Base-by-base conservation (phyloP, 2,797 vertebrate species). In the Phaenicophaeus curvirostris region DNA sequence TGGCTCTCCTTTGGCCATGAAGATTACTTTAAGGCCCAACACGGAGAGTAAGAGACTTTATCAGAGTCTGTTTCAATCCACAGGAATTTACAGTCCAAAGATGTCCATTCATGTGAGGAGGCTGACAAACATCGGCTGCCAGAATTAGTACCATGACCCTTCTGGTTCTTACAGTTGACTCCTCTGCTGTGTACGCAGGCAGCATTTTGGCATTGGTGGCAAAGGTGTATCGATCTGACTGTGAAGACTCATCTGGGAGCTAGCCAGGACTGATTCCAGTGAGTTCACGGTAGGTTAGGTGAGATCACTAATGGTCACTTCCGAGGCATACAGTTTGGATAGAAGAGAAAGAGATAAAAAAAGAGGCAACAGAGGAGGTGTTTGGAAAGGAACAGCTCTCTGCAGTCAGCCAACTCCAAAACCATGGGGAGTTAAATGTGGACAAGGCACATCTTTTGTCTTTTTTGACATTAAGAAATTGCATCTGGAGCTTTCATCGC, bases 401-500 rank as follows among this genome's bases (percentile, higher is more conserved):
- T 93, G 71, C 67, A 79, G 37, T 68, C 67, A 87, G 63, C 86
- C 88, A 76, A 5, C 48, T 93, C 63, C 44, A 76, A 76, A 87
- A 76, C 79, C 39, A 58, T 3, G 1, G 93, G 86, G 74, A 89
- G 41, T 90, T 94, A 91, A 93, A 87, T 75, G 62, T 37, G 83
- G 46, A 59, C 31, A 78, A 41, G 55, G n/a, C 42, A 48, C 59
- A n/a, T 78, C 21, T 94, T 94, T 86, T 77, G 42, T 92, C 54
- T 84, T 75, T 39, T 78, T 82, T 86, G 73, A 90, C 13, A 1
- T 76, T 39, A 81, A 87, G 69, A 82, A 95, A 93, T 86, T 89
- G 28, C 51, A 63, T 65, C 75, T 92, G 80, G 71, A 71, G 33
- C 57, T 95, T 91, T 84, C 39, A 50, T 72, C 0, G 0, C 33